Evolutionary conservation across 2,113 vertebrate genomes (phyloP), one percentile per base, ranked within the genome.

Genomic region (Lamprotornis superbus): DNA sequence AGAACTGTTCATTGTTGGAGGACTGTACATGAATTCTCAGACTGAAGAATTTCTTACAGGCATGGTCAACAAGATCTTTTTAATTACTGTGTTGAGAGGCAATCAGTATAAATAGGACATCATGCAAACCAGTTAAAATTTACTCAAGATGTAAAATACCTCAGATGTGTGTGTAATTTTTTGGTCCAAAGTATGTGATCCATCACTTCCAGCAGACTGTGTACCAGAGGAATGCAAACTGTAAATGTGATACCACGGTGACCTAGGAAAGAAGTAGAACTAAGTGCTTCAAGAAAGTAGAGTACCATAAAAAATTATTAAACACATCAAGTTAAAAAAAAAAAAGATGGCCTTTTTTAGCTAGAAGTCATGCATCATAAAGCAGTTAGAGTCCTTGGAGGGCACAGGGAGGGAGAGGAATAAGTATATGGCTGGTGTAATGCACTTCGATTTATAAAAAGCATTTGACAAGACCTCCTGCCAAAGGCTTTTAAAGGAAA

Each of bases 371-470:
- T 69, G 7, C 53, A 83, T 87, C 39, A 33, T 35, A 80, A 83
- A 93, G 83, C 47, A 63, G 35, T 80, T 83, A 13, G 18, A 71
- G 21, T 57, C 90, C 53, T 90, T 73, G 73, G 59, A 63, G 64
- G 25, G 33, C 3, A 6, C 6, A 15, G 60, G n/a, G 47, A 53
- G 9, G 8, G 5, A 7, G 12, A 23, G 20, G 11, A 44, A 12
- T n/a, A 74, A 83, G 30, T 80, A 11, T 50, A 40, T 74, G 39
- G 52, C 27, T 70, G 68, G 14, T 74, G 24, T 92, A 94, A 96
- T 90, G 89, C 47, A 94, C 60, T 92, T 97, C 15, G 47, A 90
- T 97, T 96, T 96, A 77, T 92, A 92, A 93, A 92, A 94, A 93
- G 86, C 55, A n/a, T 90, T 90, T 83, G 89, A 67, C 14, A n/a